A percentile compares a stretch with the other conserved stretches of the same genome.
Evolutionary conservation across 2,797 vertebrate species (phyloP).

Genomic region (Zenarchopterus dispar): DNA sequence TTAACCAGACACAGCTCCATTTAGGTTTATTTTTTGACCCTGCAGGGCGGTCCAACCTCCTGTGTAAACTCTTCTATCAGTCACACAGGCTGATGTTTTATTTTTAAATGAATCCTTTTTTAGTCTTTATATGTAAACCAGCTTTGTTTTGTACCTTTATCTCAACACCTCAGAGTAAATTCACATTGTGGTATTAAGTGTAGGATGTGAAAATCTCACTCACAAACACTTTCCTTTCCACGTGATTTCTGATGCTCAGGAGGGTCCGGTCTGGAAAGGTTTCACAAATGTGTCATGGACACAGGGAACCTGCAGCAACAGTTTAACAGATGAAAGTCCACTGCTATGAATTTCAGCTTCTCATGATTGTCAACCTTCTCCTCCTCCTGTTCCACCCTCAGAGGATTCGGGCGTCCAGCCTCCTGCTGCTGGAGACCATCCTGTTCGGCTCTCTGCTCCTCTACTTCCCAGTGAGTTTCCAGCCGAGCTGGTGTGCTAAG

Average conservation of each 20-base stretch:
- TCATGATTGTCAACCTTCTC: background rate
- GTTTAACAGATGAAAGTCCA: background rate
- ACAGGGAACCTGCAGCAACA: background rate
- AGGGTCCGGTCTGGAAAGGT: background rate
- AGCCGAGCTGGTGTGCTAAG: conserved; percentile 5
- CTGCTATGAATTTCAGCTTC: background rate
- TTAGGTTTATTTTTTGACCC: no score
- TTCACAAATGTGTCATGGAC: background rate
- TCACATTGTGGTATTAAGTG: no score
- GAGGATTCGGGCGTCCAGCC: conserved; percentile 91
- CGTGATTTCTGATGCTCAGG: background rate
- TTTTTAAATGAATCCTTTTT: no score
- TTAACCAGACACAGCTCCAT: background rate
- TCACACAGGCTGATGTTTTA: no score
- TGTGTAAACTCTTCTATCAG: no score
- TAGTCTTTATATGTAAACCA: no score
- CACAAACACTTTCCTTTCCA: no score
- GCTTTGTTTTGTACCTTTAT: no score
- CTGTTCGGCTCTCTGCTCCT: conserved; percentile 95
- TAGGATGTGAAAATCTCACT: no score
- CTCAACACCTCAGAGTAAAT: no score
- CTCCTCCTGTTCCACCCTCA: conserved; percentile 58
- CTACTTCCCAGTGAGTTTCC: conserved; percentile 93
- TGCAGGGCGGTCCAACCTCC: no score
- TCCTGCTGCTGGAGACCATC: conserved; percentile 92